These are phyloP conservation scores for Bombylius major DNA, from an alignment of 2,888 invertebrate genomes.

Conservation along the genomic window DNA sequence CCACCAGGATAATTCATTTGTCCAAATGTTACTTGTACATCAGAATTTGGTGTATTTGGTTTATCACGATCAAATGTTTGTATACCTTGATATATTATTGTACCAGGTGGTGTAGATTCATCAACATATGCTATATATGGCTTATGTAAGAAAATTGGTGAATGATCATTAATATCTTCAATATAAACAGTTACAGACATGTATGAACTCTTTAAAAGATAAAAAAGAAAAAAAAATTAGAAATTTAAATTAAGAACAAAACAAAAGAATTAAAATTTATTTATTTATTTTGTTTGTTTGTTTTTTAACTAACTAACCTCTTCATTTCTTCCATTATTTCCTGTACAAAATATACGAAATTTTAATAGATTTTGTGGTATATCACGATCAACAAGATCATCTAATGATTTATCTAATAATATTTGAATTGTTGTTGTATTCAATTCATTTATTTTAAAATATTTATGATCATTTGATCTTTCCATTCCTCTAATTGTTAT, in stretches of 20 bases:
- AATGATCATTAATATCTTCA: conserved; percentile 77
- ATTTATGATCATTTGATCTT: conserved; percentile 31
- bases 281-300: too few species aligned
- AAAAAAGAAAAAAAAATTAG: background rate
- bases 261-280: too few species aligned
- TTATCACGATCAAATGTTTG: conserved; percentile 72
- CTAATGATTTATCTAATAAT: conserved; percentile 61
- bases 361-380: conserved; percentile 69
- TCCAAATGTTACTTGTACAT: conserved; percentile 69
- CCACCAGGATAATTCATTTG: conserved; percentile 37
- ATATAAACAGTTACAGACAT: conserved; percentile 78
- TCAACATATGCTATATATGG: conserved; percentile 71
- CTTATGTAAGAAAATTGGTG: conserved; percentile 61
- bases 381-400: conserved; percentile 68
- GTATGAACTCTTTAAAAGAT: conserved; percentile 57
- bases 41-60: conserved; percentile 79
- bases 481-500: conserved; percentile 29
- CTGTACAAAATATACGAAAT: conserved; percentile 59
- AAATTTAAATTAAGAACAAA: background rate
- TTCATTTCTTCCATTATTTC: conserved; percentile 29
- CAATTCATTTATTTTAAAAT: conserved; percentile 44
- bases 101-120: conserved; percentile 62
- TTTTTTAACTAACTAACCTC: conserved; percentile 21
- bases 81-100: conserved; percentile 70
- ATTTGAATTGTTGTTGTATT: conserved; percentile 68